Percentiles rank a stretch among this genome's conserved stretches.
phyloP scores from a whole-genome alignment of 2,888 invertebrate genomes.

The Hirtodrosophila duncani region DNA sequence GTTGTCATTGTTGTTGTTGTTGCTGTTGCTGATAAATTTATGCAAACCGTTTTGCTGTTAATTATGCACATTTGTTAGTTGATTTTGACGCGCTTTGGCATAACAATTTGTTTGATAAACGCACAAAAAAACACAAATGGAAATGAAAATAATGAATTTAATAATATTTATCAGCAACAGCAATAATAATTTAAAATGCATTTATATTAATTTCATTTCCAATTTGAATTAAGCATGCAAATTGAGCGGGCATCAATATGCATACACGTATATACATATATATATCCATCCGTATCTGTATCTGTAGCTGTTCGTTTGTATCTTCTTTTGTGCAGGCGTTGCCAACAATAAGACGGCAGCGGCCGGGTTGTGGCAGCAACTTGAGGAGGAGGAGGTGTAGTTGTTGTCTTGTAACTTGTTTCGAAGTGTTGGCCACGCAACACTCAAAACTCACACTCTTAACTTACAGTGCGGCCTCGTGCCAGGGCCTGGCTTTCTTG shows the following conservation, averaged over 20 bases:
- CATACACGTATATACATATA: no score
- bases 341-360: no score
- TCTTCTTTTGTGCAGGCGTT: no score
- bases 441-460: slow-evolving; percentile 2
- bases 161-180: slow-evolving; percentile 2
- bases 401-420: slow-evolving; percentile 23
- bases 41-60: slow-evolving; percentile 54
- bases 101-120: slow-evolving; percentile 51
- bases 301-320: neutral
- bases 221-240: slow-evolving; percentile 59
- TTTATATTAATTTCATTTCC: slow-evolving; percentile 57
- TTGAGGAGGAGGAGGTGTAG: no score
- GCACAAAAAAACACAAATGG: slow-evolving; percentile 2
- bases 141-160: neutral
- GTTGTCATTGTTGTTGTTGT: neutral
- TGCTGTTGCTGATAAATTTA: slow-evolving; percentile 23
- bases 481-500: no score
- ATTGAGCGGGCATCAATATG: no score
- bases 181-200: slow-evolving; percentile 47
- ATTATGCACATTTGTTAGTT: slow-evolving; percentile 64
- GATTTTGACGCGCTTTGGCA: slow-evolving; percentile 69
- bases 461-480: slow-evolving; percentile 7
- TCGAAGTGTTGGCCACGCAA: slow-evolving; percentile 19
- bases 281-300: neutral
- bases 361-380: no score